Conservation (phyloP, 30 jellyfish, hydroid and myxozoan genomes). For the Hydractinia echinata region DNA sequence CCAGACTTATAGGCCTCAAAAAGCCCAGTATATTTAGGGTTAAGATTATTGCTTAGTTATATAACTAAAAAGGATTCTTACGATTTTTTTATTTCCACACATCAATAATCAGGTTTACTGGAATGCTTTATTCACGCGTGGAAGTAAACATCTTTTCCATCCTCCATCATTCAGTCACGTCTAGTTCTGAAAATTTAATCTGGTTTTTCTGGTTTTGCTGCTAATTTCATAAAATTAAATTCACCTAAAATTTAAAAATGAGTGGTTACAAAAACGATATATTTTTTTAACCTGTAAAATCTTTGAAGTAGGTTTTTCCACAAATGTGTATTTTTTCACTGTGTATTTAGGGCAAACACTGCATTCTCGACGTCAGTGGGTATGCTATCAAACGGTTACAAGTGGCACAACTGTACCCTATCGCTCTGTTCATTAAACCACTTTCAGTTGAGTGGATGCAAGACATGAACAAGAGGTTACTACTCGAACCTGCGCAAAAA, state of each 20-base stretch:
- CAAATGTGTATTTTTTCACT: neutral
- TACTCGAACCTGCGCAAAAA: slow-evolving; percentile 89
- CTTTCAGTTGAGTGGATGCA: slow-evolving; percentile 84
- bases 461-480: slow-evolving; percentile 79
- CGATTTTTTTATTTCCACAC: no score
- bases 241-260: neutral
- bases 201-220: neutral
- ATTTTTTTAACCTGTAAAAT: no score
- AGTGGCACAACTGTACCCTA: slow-evolving; percentile 93
- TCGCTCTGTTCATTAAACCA: slow-evolving; percentile 88
- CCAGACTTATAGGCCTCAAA: no score
- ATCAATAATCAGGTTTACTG: no score
- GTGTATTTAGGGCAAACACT: slow-evolving; percentile 74
- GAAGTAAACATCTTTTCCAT: no score
- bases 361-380: slow-evolving; percentile 98
- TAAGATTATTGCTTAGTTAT: no score
- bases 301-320: neutral
- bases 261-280: neutral
- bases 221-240: neutral
- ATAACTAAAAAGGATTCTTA: no score
- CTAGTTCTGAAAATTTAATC: no score
- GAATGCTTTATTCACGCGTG: no score
- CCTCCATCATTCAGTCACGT: no score
- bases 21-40: no score
- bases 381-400: slow-evolving; percentile 94